Base-by-base conservation (phyloP, 2,888 invertebrate species). In the Arctia plantaginis region DNA sequence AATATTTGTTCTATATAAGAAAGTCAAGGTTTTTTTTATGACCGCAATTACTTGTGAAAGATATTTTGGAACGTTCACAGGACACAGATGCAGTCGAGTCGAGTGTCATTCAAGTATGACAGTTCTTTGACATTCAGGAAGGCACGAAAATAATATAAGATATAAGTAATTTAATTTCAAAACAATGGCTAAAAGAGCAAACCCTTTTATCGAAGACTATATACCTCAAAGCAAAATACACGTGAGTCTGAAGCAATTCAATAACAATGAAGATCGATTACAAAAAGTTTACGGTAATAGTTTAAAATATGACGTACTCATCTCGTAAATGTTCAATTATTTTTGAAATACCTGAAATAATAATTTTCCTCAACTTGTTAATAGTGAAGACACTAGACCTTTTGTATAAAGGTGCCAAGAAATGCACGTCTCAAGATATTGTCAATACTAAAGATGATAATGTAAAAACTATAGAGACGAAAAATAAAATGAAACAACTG, bases 171-270 rank as follows among this genome's bases (percentile, higher is more conserved):
- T 35, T 23, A 35, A 65, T 65, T 59, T 74, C 41, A 66, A 64
- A n/a, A 80, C 76, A 78, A 95, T 95, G 95, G 89, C 94, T 44
- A 96, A 96, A 84, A 88, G 95, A 81, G 84, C 92, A 20, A 95
- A 96, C 85, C 95, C 95, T 20, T 96, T 88, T 78, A 80, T 83
- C 41, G 94, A 95, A 77, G 95, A 95, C 80, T 94, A 89, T 81
- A 85, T 95, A 39, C 93, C 92, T 13, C 95, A 96, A 88, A 93
- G 94, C 73, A 96, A 96, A 90, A 88, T 92, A 71, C 92, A 95
- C 73, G 88, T 95, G 68, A 91, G 94, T 47, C 68, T 92, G 7
- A 95, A 94, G 83, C 93, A 95, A 82, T 93, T 92, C 74, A 95
- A 94, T 76, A 95, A 95, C 78, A 95, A 92, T 77, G 92, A 94